phyloP scores from a whole-genome alignment of 2,113 vertebrate genomes.

The Apeltes quadracus region DNA sequence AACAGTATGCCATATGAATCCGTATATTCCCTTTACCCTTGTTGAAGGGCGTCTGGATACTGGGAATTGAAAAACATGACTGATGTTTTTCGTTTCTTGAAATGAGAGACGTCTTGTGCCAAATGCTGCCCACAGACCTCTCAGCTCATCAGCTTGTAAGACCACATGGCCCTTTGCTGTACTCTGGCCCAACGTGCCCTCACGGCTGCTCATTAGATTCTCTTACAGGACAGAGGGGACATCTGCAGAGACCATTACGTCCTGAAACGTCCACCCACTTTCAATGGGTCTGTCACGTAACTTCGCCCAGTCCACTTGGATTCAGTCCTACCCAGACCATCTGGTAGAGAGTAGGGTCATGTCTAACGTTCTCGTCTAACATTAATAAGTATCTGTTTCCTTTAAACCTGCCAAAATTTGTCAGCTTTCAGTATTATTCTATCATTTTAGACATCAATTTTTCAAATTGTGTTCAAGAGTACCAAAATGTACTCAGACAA shows the following conservation, averaged over 20 bases:
- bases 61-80: slow-evolving; percentile 67
- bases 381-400: slow-evolving; percentile 63
- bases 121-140: slow-evolving; percentile 69
- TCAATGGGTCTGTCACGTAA: slow-evolving; percentile 51
- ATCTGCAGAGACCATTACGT: slow-evolving; percentile 79
- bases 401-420: slow-evolving; percentile 62
- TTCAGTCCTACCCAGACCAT: slow-evolving; percentile 48
- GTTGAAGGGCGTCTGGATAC: slow-evolving; percentile 49
- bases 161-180: slow-evolving; percentile 55
- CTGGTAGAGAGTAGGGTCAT: slow-evolving; percentile 49
- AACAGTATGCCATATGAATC: slow-evolving; percentile 49
- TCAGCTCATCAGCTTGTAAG: slow-evolving; percentile 69
- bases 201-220: slow-evolving; percentile 73
- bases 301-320: slow-evolving; percentile 65
- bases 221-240: slow-evolving; percentile 70
- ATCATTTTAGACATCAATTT: slow-evolving; percentile 40
- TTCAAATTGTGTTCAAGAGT: slow-evolving; percentile 39
- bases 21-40: slow-evolving; percentile 38
- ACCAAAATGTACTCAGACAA: slow-evolving; percentile 44
- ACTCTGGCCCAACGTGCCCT: slow-evolving; percentile 68
- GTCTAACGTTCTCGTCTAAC: slow-evolving; percentile 61
- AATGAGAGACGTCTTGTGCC: slow-evolving; percentile 64
- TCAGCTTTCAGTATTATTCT: slow-evolving; percentile 50
- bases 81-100: slow-evolving; percentile 62
- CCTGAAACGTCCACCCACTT: slow-evolving; percentile 64